Base-by-base conservation (phyloP, 2,888 invertebrate genomes). In the Byasa hedistus region DNA sequence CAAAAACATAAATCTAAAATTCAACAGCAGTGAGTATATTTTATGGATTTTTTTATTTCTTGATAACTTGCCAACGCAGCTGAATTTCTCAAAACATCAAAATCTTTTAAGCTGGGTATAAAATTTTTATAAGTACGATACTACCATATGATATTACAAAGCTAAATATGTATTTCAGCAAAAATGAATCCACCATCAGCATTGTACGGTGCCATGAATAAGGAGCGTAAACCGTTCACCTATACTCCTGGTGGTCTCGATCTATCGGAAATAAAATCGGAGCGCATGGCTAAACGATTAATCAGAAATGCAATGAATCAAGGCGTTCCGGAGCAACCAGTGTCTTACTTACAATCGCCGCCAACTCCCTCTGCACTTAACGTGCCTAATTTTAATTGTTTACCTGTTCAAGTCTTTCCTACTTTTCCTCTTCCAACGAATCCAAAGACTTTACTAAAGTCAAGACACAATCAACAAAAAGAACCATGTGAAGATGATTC, bases 171-270 rank as follows among this genome's bases (percentile, higher is more conserved):
- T 39, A 60, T 90, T 88, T 83, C 88, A 89, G 89, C 5, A 79
- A 79, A 80, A 71, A 91, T 91, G 91, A 90, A 96, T 86, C 96
- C 97, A 59, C 98, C 98, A 67, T 94, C 96, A 70, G 97, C 96
- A 72, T 94, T 98, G 68, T 96, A 96, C 81, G 95, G 96, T 85
- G 97, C 97, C 59, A 95, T 97, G 95, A 96, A 95, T 83, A 96
- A 97, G 87, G 98, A 98, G 84, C 97, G 97, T 83, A 98, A 98
- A 86, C 98, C 98, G 48, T 98, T 98, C 84, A 98, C 98, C 27
- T 98, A 98, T 84, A 97, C 97, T 36, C 98, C 98, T 1, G 98
- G 98, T 17, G 98, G 98, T 76, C 93, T 98, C 68, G 96, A 98
- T 87, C 93, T 98, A 57, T 97, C 97, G 19, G 96, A 98, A 91